Conservation (phyloP, 2,113 vertebrate genomes). For the Calidris pugnax region DNA sequence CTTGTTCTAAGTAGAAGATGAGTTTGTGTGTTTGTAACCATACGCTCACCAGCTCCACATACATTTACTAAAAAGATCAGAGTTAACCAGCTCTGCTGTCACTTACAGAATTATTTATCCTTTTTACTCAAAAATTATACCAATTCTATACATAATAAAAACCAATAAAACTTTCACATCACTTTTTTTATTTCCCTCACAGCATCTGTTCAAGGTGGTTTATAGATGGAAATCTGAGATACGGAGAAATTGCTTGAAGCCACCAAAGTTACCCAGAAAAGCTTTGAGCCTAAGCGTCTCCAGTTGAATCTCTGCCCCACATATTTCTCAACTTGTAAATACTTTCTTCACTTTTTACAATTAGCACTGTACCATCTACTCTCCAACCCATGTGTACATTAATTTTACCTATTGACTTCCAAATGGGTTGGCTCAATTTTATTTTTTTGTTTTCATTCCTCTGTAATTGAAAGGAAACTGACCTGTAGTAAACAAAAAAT, state of each 20-base stretch:
- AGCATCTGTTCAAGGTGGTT: background rate
- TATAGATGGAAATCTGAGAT: background rate
- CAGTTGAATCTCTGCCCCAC: background rate
- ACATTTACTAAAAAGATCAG: background rate
- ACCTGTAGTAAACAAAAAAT: background rate
- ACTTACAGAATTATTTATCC: background rate
- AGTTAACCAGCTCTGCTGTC: background rate
- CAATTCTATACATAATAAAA: background rate
- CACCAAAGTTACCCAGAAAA: background rate
- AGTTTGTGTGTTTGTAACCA: rapidly evolving
- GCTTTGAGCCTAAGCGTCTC: background rate
- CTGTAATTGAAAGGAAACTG: background rate
- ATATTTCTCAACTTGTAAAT: background rate
- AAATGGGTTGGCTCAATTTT: background rate
- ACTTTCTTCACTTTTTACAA: background rate
- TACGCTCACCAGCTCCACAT: background rate
- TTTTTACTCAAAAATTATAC: background rate
- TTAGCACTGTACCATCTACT: background rate
- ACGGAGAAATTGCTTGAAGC: background rate
- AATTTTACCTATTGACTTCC: background rate
- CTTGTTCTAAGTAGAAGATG: background rate
- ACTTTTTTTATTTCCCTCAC: too few relatives aligned
- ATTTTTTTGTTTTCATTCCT: background rate
- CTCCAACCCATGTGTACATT: rapidly evolving
- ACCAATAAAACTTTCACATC: background rate